A percentile compares a stretch with the other conserved stretches of the same genome.
Evolutionary conservation across 2,797 vertebrate species (phyloP).

Genomic region (Toxotes lorentzi): DNA sequence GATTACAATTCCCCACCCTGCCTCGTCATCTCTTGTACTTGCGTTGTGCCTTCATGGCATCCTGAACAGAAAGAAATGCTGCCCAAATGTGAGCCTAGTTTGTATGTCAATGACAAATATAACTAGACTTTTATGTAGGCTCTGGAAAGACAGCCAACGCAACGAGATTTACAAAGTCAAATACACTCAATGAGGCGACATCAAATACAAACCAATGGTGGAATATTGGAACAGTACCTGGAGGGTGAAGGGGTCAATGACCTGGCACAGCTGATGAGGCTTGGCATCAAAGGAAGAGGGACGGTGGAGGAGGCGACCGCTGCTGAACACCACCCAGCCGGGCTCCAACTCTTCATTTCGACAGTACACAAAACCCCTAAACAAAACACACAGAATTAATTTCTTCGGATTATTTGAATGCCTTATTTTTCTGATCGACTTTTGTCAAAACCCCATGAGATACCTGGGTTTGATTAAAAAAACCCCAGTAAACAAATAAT

Average conservation of each 20-base stretch:
- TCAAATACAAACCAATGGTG: not conserved
- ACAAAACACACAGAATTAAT: conserved; percentile 32
- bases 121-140: not conserved
- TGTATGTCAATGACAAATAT: not conserved
- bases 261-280: conserved; percentile 97
- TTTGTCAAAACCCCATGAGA: not conserved
- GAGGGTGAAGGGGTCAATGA: conserved; percentile 96
- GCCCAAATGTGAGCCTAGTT: not conserved
- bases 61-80: not conserved
- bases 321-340: conserved; percentile 95
- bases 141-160: not conserved
- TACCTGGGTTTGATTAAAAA: not conserved
- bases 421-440: not conserved
- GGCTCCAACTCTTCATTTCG: conserved; percentile 97
- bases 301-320: conserved; percentile 91
- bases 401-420: not conserved
- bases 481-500: not conserved
- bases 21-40: not conserved
- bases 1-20: not conserved
- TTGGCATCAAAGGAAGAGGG: conserved; percentile 97
- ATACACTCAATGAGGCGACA: conserved; percentile 5
- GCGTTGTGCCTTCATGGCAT: not conserved
- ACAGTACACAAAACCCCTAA: conserved; percentile 98
- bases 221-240: conserved; percentile 86
- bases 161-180: not conserved